A percentile compares a stretch with the other conserved stretches of the same genome.
These are phyloP conservation scores for Irena cyanogastra DNA, from an alignment of 2,113 vertebrate species.

Conservation along the genomic window DNA sequence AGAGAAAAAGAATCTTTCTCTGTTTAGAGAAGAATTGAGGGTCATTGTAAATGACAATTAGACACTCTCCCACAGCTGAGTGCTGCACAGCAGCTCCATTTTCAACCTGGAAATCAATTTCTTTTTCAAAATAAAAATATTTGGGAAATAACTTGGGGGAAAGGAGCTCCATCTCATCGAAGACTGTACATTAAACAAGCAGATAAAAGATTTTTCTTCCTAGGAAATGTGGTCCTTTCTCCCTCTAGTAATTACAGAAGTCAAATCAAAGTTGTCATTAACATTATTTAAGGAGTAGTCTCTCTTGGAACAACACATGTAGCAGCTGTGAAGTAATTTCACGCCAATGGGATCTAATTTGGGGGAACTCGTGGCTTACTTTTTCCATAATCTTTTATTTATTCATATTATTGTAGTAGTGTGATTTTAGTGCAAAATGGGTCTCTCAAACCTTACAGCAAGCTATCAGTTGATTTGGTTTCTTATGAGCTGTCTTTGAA, in stretches of 20 bases:
- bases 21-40: background rate
- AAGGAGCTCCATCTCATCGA: conserved; percentile 13
- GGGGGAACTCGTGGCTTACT: background rate
- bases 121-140: conserved; percentile 33
- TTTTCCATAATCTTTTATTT: background rate
- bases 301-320: background rate
- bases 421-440: background rate
- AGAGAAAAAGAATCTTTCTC: background rate
- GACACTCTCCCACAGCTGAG: background rate
- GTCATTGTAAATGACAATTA: conserved; percentile 17
- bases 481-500: background rate
- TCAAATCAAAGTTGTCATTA: conserved; percentile 53
- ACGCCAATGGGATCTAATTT: background rate
- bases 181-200: background rate
- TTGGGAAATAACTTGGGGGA: background rate
- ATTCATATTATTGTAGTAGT: background rate
- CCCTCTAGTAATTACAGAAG: conserved; percentile 29
- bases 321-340: conserved; percentile 15
- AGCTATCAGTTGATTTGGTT: background rate
- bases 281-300: conserved; percentile 33
- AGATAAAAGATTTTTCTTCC: conserved; percentile 43
- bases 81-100: background rate
- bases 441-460: background rate
- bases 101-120: conserved; percentile 18
- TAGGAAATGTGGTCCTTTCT: background rate